These are phyloP conservation scores for Xylocampa areola DNA, from an alignment of 2,888 invertebrate species.

Conservation along the genomic window DNA sequence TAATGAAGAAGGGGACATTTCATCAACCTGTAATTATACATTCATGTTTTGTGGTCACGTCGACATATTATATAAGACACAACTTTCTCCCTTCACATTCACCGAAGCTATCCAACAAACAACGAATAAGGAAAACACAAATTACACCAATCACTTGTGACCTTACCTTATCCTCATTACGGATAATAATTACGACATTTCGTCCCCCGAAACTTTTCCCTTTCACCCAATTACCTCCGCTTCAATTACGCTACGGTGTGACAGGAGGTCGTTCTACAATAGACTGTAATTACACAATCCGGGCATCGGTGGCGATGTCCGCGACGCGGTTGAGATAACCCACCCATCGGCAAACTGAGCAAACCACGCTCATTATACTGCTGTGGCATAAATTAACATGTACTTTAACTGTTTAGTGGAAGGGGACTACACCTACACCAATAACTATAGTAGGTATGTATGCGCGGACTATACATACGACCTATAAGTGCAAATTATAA, in stretches of 20 bases:
- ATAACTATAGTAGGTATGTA: too few species aligned
- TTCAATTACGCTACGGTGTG: slow-evolving; percentile 19
- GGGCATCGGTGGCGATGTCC: slow-evolving; percentile 12
- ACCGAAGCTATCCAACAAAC: too few species aligned
- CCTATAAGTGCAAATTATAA: too few species aligned
- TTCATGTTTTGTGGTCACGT: too few species aligned
- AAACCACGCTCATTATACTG: slow-evolving; percentile 7
- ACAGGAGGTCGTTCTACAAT: slow-evolving; percentile 4
- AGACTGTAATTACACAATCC: slow-evolving; percentile 26
- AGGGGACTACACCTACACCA: too few species aligned
- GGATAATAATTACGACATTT: slow-evolving; percentile 30
- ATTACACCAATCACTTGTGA: slow-evolving; percentile 14
- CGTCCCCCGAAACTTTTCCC: slow-evolving; percentile 18
- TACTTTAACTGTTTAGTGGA: too few species aligned
- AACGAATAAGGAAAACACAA: background rate
- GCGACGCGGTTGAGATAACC: slow-evolving; percentile 14
- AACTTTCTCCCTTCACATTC: too few species aligned
- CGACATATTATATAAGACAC: too few species aligned
- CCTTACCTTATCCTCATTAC: slow-evolving; percentile 26
- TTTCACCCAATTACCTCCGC: slow-evolving; percentile 5
- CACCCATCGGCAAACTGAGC: slow-evolving; percentile 17
- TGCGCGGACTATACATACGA: too few species aligned
- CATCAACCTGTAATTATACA: too few species aligned
- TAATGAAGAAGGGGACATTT: too few species aligned
- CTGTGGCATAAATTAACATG: background rate